Conservation (phyloP, 1,140 invertebrate species). For the Helicoverpa zea region DNA sequence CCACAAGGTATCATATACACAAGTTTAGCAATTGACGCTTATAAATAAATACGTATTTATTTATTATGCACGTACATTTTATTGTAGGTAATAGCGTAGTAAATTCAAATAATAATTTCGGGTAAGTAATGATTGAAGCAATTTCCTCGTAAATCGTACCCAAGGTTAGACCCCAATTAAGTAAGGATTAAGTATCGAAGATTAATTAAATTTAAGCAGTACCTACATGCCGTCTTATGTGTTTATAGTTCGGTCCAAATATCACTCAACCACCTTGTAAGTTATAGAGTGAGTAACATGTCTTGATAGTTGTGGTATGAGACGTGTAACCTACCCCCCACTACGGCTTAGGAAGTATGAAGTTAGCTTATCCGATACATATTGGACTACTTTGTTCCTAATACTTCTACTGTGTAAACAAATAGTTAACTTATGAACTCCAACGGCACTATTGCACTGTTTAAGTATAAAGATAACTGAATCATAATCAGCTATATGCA, state of each 20-base stretch:
- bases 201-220: constrained; percentile 51
- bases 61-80: background rate
- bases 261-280: constrained; percentile 65
- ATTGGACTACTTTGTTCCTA: too few relatives aligned
- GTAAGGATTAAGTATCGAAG: constrained; percentile 57
- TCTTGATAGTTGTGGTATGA: background rate
- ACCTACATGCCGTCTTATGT: constrained; percentile 27
- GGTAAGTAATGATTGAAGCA: constrained; percentile 32
- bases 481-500: too few relatives aligned
- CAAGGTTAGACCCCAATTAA: constrained; percentile 48
- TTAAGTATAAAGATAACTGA: too few relatives aligned
- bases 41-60: background rate
- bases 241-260: constrained; percentile 52
- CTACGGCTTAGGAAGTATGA: background rate
- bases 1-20: too few relatives aligned
- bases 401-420: too few relatives aligned
- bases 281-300: background rate
- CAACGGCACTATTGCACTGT: too few relatives aligned
- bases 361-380: background rate
- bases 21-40: too few relatives aligned
- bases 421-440: too few relatives aligned
- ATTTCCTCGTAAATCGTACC: constrained; percentile 46
- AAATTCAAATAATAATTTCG: constrained; percentile 2
- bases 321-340: background rate
- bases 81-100: background rate